Percentiles rank a stretch among this genome's conserved stretches.
These are phyloP conservation scores for Apodemia mormo DNA, from an alignment of 2,888 invertebrate genomes.

Conservation along the genomic window DNA sequence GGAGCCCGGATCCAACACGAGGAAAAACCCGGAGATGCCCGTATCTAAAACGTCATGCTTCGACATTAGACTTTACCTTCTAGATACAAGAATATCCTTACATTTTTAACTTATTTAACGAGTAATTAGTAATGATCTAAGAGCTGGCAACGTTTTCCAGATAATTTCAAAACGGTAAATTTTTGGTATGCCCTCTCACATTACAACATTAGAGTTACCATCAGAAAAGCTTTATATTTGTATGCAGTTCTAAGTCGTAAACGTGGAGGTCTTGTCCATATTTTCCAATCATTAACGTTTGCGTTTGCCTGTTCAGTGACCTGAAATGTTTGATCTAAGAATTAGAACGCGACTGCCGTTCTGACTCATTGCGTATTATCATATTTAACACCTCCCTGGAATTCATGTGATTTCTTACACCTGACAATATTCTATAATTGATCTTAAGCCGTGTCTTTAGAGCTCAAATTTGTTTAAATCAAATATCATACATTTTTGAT, in stretches of 20 bases:
- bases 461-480: neutral
- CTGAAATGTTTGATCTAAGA: slow-evolving; percentile 61
- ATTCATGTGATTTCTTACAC: slow-evolving; percentile 36
- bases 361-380: slow-evolving; percentile 58
- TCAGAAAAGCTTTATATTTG: neutral
- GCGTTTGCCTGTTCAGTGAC: slow-evolving; percentile 59
- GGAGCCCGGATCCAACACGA: no score
- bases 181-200: no score
- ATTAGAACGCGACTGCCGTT: slow-evolving; percentile 55
- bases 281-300: slow-evolving; percentile 9
- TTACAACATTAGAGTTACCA: no score
- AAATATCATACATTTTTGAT: no score
- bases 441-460: neutral
- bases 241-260: neutral
- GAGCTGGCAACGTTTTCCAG: no score
- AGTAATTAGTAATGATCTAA: no score
- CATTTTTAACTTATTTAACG: no score
- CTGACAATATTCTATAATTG: neutral
- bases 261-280: slow-evolving; percentile 18
- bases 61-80: no score
- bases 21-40: no score
- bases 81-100: no score
- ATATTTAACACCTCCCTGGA: slow-evolving; percentile 59
- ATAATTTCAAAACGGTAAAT: no score
- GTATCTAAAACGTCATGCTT: no score